Conservation (phyloP, 2,888 invertebrate genomes). For the Chloromyia formosa region DNA sequence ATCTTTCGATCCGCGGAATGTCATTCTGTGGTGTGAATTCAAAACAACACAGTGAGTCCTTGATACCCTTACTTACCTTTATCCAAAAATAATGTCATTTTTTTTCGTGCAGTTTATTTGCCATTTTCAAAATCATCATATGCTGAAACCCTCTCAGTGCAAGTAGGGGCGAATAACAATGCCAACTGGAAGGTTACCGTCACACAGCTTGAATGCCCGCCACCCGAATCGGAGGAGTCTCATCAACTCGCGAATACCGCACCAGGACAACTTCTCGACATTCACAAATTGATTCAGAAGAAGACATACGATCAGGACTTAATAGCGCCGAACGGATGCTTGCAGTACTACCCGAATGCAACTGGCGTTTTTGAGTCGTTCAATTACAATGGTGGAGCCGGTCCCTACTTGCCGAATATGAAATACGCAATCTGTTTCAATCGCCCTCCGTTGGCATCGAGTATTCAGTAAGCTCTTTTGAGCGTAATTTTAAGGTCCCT, state of each 20-base stretch:
- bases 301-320: slow-evolving; percentile 54
- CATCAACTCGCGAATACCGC: neutral
- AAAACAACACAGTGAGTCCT: slow-evolving; percentile 70
- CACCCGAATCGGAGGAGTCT: neutral
- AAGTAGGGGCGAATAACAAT: slow-evolving; percentile 51
- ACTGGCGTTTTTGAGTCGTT: slow-evolving; percentile 69
- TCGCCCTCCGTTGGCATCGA: slow-evolving; percentile 54
- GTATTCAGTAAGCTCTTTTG: slow-evolving; percentile 56
- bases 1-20: slow-evolving; percentile 55
- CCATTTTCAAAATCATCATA: slow-evolving; percentile 56
- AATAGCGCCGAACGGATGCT: slow-evolving; percentile 71
- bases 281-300: neutral
- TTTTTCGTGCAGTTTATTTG: slow-evolving; percentile 53
- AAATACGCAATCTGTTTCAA: slow-evolving; percentile 74
- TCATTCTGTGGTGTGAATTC: slow-evolving; percentile 70
- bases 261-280: neutral
- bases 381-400: slow-evolving; percentile 68
- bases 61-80: too few relatives aligned
- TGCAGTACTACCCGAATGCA: slow-evolving; percentile 72
- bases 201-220: slow-evolving; percentile 69
- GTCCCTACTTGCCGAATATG: slow-evolving; percentile 68
- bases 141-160: neutral
- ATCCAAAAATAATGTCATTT: neutral
- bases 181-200: slow-evolving; percentile 70
- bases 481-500: neutral